A percentile compares a stretch with the other conserved stretches of the same genome.
phyloP scores from a whole-genome alignment of 2,113 vertebrate species.

The Apus apus region DNA sequence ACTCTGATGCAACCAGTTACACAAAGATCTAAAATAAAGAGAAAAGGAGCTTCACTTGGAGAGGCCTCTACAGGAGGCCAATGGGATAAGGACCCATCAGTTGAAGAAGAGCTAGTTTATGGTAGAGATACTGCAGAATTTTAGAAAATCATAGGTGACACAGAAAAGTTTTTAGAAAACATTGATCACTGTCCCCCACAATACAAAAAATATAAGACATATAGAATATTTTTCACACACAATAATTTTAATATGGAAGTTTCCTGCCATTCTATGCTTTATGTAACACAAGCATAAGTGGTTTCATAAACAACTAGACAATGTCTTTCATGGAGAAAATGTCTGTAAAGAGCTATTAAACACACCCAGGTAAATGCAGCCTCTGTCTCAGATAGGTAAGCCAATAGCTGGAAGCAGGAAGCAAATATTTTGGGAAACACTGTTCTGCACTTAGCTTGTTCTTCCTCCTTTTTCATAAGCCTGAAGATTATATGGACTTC shows the following conservation, averaged over 20 bases:
- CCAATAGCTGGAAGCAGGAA: not conserved
- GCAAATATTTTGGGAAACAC: not conserved
- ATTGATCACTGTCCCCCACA: not conserved
- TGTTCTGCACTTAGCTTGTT: not conserved
- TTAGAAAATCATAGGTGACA: not conserved
- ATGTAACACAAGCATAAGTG: not conserved
- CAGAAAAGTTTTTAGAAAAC: not conserved
- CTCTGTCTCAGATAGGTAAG: not conserved
- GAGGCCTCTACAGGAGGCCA: not conserved
- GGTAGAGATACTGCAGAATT: not conserved
- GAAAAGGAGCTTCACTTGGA: not conserved
- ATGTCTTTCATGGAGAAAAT: not conserved
- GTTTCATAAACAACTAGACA: not conserved
- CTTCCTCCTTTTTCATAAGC: not conserved
- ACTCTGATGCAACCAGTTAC: not conserved
- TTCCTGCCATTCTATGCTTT: not conserved
- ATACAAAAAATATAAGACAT: not conserved
- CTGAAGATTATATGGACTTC: not conserved
- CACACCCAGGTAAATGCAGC: not conserved
- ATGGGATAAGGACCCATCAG: not conserved
- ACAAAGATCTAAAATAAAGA: not conserved
- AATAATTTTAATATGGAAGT: not conserved
- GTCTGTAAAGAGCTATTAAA: not conserved
- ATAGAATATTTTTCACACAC: not conserved
- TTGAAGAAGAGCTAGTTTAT: not conserved